Conservation (phyloP, 1,140 invertebrate genomes). For the Mactra quadrangularis region DNA sequence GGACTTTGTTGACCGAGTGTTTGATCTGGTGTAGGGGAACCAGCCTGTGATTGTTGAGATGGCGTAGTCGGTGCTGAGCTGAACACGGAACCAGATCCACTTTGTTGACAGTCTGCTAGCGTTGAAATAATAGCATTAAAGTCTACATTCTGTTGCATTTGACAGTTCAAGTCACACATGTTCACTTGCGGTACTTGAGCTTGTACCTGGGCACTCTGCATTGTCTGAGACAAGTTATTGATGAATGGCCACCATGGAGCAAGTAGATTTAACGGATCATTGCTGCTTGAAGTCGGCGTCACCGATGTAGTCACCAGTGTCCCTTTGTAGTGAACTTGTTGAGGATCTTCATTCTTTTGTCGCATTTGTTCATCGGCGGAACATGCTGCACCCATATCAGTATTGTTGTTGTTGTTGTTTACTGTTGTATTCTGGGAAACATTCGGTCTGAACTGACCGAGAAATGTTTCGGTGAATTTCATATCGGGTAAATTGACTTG, state of each 20-base stretch:
- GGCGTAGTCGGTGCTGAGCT: constrained; percentile 70
- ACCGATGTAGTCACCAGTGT: constrained; percentile 80
- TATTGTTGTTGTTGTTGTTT: constrained; percentile 61
- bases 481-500: constrained; percentile 79
- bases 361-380: constrained; percentile 13
- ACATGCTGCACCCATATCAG: constrained; percentile 14
- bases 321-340: constrained; percentile 83
- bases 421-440: constrained; percentile 61
- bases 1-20: constrained; percentile 66
- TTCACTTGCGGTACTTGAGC: constrained; percentile 62
- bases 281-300: constrained; percentile 69
- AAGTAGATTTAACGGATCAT: constrained; percentile 71
- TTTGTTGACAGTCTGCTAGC: constrained; percentile 48
- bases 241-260: constrained; percentile 79
- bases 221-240: constrained; percentile 76
- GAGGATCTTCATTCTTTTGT: constrained; percentile 69
- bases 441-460: constrained; percentile 62
- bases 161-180: constrained; percentile 41
- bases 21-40: constrained; percentile 65
- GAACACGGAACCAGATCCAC: constrained; percentile 46
- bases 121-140: constrained; percentile 58
- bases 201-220: constrained; percentile 67
- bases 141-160: constrained; percentile 49
- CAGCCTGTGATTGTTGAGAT: constrained; percentile 66
- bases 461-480: constrained; percentile 70